Evolutionary conservation across 2,888 invertebrate genomes (phyloP).

Genomic region (Zaprionus bogoriensis): DNA sequence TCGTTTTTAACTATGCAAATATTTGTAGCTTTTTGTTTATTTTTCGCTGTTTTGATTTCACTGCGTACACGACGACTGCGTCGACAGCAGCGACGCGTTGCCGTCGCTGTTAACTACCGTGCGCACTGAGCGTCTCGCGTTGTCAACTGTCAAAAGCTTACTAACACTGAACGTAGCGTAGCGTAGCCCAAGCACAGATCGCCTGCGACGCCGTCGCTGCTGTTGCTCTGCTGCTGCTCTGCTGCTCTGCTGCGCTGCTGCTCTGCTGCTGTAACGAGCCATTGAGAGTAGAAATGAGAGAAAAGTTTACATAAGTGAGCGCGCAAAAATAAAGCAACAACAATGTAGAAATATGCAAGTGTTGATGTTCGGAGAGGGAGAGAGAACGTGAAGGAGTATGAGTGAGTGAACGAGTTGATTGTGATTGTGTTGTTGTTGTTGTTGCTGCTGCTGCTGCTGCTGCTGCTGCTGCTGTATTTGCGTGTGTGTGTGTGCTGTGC

Average conservation of each 20-base stretch:
- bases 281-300: slow-evolving; percentile 49
- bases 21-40: background rate
- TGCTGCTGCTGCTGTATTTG: too few species aligned
- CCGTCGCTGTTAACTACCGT: slow-evolving; percentile 61
- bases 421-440: slow-evolving; percentile 3
- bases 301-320: slow-evolving; percentile 65
- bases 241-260: slow-evolving; percentile 24
- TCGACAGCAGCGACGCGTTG: slow-evolving; percentile 63
- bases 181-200: slow-evolving; percentile 61
- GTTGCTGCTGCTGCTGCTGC: too few species aligned
- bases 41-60: background rate
- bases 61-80: slow-evolving; percentile 47
- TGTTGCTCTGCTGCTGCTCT: slow-evolving; percentile 11
- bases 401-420: slow-evolving; percentile 54
- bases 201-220: slow-evolving; percentile 29
- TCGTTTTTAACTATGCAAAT: background rate
- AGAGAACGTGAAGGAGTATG: slow-evolving; percentile 4
- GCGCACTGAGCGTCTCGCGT: slow-evolving; percentile 59
- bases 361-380: slow-evolving; percentile 26
- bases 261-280: slow-evolving; percentile 56
- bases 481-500: slow-evolving; percentile 38
- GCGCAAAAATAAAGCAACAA: slow-evolving; percentile 45
- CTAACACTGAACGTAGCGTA: slow-evolving; percentile 44
- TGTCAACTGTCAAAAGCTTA: slow-evolving; percentile 65
- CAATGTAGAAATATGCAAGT: slow-evolving; percentile 47